Evolutionary conservation across 2,113 vertebrate species (phyloP).

Genomic region (Quiscalus mexicanus): DNA sequence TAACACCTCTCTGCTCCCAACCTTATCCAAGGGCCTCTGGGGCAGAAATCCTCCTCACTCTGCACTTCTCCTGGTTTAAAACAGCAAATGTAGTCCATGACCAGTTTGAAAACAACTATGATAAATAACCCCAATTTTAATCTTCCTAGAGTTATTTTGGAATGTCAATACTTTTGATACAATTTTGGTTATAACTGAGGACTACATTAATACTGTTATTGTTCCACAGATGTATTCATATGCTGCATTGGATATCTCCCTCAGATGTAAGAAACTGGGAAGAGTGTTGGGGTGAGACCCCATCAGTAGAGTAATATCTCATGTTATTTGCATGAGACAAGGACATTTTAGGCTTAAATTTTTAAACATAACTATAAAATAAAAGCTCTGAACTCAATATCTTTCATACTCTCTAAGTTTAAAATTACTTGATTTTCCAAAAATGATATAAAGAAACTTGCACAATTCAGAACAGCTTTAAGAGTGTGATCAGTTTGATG

Average conservation of each 20-base stretch:
- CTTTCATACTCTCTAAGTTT: not conserved
- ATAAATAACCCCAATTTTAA: not conserved
- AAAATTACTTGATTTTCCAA: not conserved
- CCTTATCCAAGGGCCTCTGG: not conserved
- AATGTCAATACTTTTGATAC: not conserved
- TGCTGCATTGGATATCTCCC: not conserved
- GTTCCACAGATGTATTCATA: not conserved
- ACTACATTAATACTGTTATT: not conserved
- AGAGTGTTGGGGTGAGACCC: not conserved
- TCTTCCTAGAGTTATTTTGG: not conserved
- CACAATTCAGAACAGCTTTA: accelerated
- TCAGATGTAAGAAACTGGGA: not conserved
- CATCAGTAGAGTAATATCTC: not conserved
- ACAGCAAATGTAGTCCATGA: not conserved
- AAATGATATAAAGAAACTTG: not conserved
- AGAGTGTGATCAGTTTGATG: not conserved
- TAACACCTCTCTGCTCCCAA: not conserved
- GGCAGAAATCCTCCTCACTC: not conserved
- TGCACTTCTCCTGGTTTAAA: not conserved
- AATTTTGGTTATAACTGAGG: not conserved
- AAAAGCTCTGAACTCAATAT: not conserved
- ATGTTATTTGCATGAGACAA: not conserved
- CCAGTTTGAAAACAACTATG: not conserved
- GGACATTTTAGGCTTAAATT: not conserved
- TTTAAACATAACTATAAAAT: not conserved